Conservation (phyloP, 2,888 invertebrate species). For the Artemia sp. region DNA sequence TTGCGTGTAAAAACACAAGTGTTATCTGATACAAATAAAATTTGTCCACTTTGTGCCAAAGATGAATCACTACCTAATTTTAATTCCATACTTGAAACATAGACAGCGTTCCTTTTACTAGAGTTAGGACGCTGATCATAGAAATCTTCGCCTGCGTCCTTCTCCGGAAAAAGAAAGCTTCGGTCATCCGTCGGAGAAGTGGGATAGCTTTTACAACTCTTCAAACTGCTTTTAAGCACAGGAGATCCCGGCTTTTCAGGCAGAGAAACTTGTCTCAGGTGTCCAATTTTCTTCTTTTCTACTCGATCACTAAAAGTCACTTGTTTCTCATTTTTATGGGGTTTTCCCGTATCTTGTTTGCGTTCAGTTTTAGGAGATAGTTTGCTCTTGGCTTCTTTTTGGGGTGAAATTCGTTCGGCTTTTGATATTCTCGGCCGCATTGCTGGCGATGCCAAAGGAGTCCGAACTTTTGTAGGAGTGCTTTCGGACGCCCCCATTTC, state of each 20-base stretch:
- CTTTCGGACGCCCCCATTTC: slow-evolving; percentile 4
- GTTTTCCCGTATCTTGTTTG: background rate
- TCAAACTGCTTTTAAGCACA: slow-evolving; percentile 7
- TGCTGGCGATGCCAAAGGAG: background rate
- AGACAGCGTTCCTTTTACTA: background rate
- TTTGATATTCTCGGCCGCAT: background rate
- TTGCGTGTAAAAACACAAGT: slow-evolving; percentile 12
- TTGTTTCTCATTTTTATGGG: background rate
- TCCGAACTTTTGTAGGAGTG: background rate
- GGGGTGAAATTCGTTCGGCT: background rate
- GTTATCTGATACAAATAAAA: slow-evolving; percentile 7
- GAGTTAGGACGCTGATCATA: background rate
- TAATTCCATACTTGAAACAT: background rate
- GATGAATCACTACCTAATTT: background rate
- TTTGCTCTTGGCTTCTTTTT: background rate
- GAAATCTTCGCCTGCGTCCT: slow-evolving; percentile 3
- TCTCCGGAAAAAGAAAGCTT: background rate
- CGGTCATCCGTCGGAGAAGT: slow-evolving; percentile 3
- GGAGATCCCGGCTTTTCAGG: slow-evolving; percentile 8
- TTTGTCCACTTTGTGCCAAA: background rate
- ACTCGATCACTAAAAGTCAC: slow-evolving; percentile 1
- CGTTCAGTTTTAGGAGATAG: background rate
- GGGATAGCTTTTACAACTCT: background rate
- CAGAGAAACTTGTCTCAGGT: background rate
- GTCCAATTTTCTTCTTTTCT: slow-evolving; percentile 9